These are phyloP conservation scores for Drosophila sp. DNA, from an alignment of 1,140 invertebrate genomes.

Conservation along the genomic window DNA sequence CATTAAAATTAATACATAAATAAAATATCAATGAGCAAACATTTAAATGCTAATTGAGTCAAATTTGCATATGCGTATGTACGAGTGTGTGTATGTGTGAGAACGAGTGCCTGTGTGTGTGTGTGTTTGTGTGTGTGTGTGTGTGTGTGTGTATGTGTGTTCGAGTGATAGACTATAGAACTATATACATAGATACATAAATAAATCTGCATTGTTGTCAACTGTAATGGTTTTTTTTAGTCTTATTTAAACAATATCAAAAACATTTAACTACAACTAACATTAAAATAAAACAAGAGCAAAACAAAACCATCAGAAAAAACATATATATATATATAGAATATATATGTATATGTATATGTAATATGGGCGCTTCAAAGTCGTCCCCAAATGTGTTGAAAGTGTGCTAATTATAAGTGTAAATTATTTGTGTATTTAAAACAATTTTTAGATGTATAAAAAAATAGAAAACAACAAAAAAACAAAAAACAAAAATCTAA, in stretches of 20 bases:
- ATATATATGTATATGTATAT: conserved; percentile 39
- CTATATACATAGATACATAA: conserved; percentile 43
- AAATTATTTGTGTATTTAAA: conserved; percentile 81
- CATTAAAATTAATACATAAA: conserved; percentile 39
- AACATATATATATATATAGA: conserved; percentile 24
- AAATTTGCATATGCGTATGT: conserved; percentile 16
- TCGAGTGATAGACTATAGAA: conserved; percentile 31
- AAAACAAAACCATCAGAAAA: conserved; percentile 12
- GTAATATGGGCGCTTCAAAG: conserved; percentile 8
- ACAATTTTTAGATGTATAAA: conserved; percentile 73
- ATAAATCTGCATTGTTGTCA: conserved; percentile 76
- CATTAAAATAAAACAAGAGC: conserved; percentile 37
- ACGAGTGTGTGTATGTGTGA: conserved; percentile 2
- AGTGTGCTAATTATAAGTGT: conserved; percentile 76
- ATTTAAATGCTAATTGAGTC: conserved; percentile 68
- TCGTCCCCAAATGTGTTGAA: conserved; percentile 30
- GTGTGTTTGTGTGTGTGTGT: conserved; percentile 8
- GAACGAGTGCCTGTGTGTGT: neutral
- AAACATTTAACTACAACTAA: conserved; percentile 73
- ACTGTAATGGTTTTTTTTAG: conserved; percentile 74
- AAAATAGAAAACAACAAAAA: conserved; percentile 38
- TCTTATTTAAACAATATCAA: conserved; percentile 68
- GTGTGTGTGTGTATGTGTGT: neutral
- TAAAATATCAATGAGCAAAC: conserved; percentile 48
- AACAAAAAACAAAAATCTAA: conserved; percentile 35